phyloP scores from a whole-genome alignment of 1,140 invertebrate genomes.

The Hermatobates lingyangjiaoensis region DNA sequence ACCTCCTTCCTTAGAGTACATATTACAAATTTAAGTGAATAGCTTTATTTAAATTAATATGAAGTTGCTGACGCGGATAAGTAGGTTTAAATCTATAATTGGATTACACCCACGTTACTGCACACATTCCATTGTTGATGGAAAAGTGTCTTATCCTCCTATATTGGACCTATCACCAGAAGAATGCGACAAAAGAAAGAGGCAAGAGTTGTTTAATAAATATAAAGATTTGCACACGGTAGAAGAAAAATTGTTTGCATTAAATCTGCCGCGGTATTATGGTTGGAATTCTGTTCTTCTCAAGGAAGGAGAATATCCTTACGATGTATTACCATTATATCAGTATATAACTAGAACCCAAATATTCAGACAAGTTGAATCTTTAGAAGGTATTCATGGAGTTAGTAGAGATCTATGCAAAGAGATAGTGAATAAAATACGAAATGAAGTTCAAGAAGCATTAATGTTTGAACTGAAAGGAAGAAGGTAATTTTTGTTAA shows the following conservation, averaged over 20 bases:
- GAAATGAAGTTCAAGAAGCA: constrained; percentile 34
- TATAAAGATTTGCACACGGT: constrained; percentile 44
- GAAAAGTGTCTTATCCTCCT: constrained; percentile 11
- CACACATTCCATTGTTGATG: no score
- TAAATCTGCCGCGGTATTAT: constrained; percentile 63
- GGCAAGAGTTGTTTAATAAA: constrained; percentile 10
- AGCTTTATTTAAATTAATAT: no score
- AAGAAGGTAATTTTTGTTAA: constrained; percentile 32
- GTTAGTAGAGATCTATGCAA: constrained; percentile 21
- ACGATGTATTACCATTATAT: constrained; percentile 41
- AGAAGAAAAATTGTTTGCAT: constrained; percentile 61
- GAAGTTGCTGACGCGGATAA: no score
- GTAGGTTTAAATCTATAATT: no score
- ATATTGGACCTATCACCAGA: constrained; percentile 9
- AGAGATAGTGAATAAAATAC: constrained; percentile 27
- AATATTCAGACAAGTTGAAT: constrained; percentile 27
- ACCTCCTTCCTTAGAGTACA: no score
- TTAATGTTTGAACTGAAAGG: constrained; percentile 33
- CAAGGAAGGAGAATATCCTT: constrained; percentile 35
- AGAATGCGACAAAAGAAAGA: constrained; percentile 7
- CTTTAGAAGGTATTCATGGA: constrained; percentile 23
- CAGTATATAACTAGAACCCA: constrained; percentile 56
- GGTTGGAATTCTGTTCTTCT: constrained; percentile 45
- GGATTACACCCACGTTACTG: no score
- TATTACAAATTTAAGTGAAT: no score